Base-by-base conservation (phyloP, 2,113 vertebrate genomes). In the Dromiciops gliroides region DNA sequence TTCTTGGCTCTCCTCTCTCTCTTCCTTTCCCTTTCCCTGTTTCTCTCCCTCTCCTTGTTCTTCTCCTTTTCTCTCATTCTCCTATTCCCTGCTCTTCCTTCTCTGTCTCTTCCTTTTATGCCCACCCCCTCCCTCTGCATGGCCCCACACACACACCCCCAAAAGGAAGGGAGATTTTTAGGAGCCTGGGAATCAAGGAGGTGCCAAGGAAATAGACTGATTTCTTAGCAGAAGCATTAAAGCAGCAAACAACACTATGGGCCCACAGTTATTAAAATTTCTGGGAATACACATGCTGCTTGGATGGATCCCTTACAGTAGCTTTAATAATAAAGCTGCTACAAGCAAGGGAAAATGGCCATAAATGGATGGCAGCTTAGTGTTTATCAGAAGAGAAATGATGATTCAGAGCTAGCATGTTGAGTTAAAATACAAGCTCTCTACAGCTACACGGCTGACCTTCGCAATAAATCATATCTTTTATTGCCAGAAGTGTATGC, bases 391-490 rank as follows among this genome's bases (percentile, higher is more conserved):
- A 97, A 97, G 93, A 98, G 89, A 98, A 98, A 98, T 95, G 95
- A 97, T 97, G 97, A 98, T 98, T 98, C 96, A 97, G 97, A 98
- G 97, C 93, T 96, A 97, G 97, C 91, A 96, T 91, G 93, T 89
- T 96, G 94, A 98, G 97, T 97, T 98, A 98, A 98, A 98, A 98
- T 97, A 98, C 96, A 98, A 97, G 96, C 97, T 98, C 96, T 98
- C 94, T 97, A 96, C 83, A 95, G 93, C 96, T 98, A 98, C 92
- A 91, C 16, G 75, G 95, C 95, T 98, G 98, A 98, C 98, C 98
- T 98, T 97, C 97, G 95, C 97, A 98, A 97, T 98, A 98, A 99
- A 98, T 98, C 96, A 97, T 95, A 89, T 92, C 97, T 97, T 98
- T 98, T 98, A 98, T 97, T 98, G 94, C 98, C 96, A 97, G 94